These are phyloP conservation scores for Cheilosia grossa DNA, from an alignment of 2,888 invertebrate genomes.

Conservation along the genomic window DNA sequence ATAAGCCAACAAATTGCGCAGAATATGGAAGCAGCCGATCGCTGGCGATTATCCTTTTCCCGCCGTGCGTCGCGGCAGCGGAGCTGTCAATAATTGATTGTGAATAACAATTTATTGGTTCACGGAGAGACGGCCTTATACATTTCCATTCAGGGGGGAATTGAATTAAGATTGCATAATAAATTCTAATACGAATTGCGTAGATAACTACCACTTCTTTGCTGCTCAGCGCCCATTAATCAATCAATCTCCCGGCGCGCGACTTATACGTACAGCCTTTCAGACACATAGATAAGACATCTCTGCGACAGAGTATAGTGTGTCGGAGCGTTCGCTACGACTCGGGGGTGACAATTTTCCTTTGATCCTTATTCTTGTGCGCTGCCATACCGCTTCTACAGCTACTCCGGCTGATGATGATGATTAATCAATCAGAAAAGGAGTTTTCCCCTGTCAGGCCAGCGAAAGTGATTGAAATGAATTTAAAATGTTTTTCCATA, in stretches of 20 bases:
- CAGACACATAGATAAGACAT: background rate
- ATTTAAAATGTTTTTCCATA: conserved; percentile 53
- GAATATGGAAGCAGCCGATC: background rate
- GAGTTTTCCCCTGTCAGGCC: background rate
- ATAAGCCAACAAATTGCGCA: background rate
- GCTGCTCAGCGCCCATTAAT: conserved; percentile 35
- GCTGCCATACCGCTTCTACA: background rate
- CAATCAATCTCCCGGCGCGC: conserved; percentile 55
- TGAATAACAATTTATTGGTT: conserved; percentile 39
- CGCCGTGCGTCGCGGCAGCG: background rate
- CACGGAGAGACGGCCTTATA: background rate
- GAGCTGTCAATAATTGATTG: conserved; percentile 19
- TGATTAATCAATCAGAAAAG: conserved; percentile 61
- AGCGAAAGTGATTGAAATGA: conserved; percentile 61
- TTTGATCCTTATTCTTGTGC: conserved; percentile 17
- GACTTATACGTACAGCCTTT: background rate
- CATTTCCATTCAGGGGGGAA: conserved; percentile 28
- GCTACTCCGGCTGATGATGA: conserved; percentile 30
- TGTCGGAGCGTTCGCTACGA: background rate
- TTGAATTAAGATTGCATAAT: conserved; percentile 59
- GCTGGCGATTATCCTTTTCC: conserved; percentile 17
- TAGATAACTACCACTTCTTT: conserved; percentile 8
- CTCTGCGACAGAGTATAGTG: background rate
- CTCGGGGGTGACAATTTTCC: conserved; percentile 39
- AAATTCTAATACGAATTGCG: conserved; percentile 39